Conservation (phyloP, 2,113 vertebrate species). For the Bos taurus region ARS-UCD2.0 NC_037328.1:101850501-101851000, state of each 20-base stretch:
- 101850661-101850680: not conserved
- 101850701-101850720: not conserved
- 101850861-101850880: not conserved
- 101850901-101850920: not conserved
- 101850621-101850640: not conserved
- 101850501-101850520: not conserved
- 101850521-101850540: not conserved
- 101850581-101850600: not conserved
- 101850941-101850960: not conserved
- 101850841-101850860: not conserved
- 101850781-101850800: not conserved
- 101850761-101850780: not conserved
- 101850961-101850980: not conserved
- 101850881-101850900: not conserved
- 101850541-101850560: not conserved
- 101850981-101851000: not conserved
- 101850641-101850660: not conserved
- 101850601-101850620: not conserved
- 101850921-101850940: not conserved
- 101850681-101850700: not conserved
- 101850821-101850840: not conserved
- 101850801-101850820: not conserved
- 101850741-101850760: accelerated
- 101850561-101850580: not conserved
- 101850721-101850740: not conserved